Conservation (phyloP, 2,797 vertebrate genomes). For the Galago senegalensis region DNA sequence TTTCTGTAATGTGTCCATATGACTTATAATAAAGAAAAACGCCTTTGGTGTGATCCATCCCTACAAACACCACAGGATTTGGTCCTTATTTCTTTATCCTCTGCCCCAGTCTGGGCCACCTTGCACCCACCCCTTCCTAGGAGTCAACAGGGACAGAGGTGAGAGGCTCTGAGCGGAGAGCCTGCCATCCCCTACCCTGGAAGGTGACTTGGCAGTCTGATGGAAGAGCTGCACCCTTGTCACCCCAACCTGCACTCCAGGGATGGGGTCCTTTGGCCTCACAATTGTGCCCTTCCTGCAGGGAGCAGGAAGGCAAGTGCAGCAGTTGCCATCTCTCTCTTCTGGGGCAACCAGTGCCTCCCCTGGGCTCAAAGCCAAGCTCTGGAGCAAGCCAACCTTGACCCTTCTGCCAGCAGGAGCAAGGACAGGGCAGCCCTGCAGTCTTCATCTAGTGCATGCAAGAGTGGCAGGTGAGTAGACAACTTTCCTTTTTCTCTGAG, state of each 20-base stretch:
- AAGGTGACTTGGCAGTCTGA: neutral
- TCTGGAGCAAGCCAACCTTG: neutral
- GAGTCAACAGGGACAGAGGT: neutral
- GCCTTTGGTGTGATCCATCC: conserved; percentile 25
- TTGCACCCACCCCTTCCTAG: neutral
- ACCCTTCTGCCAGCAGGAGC: neutral
- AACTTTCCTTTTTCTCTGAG: neutral
- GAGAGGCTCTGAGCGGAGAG: neutral
- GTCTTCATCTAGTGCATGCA: neutral
- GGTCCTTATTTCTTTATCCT: neutral
- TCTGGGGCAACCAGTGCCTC: neutral
- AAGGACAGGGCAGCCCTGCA: neutral
- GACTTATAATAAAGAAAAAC: conserved; percentile 35
- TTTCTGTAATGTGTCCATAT: neutral
- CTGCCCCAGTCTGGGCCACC: neutral
- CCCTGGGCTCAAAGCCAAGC: neutral
- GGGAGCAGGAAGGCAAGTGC: neutral
- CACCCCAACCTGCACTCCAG: neutral
- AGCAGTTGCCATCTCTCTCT: neutral
- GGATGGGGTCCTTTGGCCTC: neutral
- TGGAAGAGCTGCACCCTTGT: neutral
- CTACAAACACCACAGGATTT: neutral
- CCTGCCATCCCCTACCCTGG: neutral
- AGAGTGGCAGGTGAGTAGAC: neutral
- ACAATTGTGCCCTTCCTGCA: neutral